phyloP scores from a whole-genome alignment of 2,888 invertebrate genomes.

The Mesochorus sp. region DNA sequence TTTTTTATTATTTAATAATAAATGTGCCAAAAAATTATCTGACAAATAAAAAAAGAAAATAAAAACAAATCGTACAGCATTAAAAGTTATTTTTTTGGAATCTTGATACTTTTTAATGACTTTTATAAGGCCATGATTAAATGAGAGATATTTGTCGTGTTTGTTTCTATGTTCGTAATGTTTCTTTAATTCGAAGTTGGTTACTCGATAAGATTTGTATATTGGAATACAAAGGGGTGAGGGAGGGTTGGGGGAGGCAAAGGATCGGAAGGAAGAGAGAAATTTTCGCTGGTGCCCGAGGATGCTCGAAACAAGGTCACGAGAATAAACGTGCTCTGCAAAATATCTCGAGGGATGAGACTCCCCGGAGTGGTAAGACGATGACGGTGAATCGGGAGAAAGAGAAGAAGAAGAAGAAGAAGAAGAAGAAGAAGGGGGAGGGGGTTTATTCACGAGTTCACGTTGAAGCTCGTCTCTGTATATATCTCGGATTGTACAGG shows the following conservation, averaged over 20 bases:
- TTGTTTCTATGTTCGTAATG: background rate
- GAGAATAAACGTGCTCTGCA: constrained; percentile 53
- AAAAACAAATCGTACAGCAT: too few relatives aligned
- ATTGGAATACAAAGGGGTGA: background rate
- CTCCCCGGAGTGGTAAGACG: background rate
- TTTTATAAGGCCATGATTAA: background rate
- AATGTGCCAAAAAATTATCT: too few relatives aligned
- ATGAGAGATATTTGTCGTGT: background rate
- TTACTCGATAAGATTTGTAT: background rate
- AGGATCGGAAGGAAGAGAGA: background rate
- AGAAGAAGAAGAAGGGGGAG: background rate
- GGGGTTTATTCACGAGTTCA: constrained; percentile 34
- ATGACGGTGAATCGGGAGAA: background rate
- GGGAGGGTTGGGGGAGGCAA: background rate
- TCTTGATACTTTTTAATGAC: too few relatives aligned
- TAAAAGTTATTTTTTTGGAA: too few relatives aligned
- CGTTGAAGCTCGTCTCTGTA: constrained; percentile 25
- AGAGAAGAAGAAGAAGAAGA: background rate
- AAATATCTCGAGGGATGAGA: constrained; percentile 45
- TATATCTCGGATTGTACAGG: constrained; percentile 53
- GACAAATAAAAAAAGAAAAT: constrained; percentile 37
- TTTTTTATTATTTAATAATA: too few relatives aligned
- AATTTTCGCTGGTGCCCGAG: constrained; percentile 1
- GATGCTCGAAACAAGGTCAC: constrained; percentile 63
- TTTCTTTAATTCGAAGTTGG: background rate